Evolutionary conservation across 2,888 invertebrate genomes (phyloP).

Genomic region (Allolobophora icterica): DNA sequence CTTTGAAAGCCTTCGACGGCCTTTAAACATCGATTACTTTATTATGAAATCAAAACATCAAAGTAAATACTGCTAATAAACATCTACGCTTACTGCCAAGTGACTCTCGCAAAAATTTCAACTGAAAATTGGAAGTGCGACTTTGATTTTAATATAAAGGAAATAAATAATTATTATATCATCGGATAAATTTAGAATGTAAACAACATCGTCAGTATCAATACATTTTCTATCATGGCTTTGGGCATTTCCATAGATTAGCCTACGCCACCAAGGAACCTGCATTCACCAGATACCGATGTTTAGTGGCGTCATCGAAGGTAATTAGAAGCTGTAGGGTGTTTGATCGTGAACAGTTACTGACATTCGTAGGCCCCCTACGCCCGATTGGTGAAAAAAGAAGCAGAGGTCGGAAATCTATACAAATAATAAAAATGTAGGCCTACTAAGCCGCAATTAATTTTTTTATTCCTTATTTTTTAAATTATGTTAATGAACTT

Average conservation of each 20-base stretch:
- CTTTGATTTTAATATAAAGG: background rate
- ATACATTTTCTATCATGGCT: background rate
- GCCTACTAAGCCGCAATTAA: too few species aligned
- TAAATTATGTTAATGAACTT: too few species aligned
- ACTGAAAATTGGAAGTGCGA: background rate
- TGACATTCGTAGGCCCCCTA: too few species aligned
- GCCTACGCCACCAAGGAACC: background rate
- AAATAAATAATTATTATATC: background rate
- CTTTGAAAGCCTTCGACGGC: too few species aligned
- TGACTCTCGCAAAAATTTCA: background rate
- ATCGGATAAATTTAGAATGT: background rate
- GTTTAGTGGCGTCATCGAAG: background rate
- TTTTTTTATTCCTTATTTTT: too few species aligned
- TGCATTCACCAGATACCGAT: background rate
- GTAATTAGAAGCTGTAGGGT: too few species aligned
- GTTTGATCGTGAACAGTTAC: too few species aligned
- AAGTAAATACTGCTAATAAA: background rate
- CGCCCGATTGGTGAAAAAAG: too few species aligned
- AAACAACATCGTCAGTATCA: constrained; percentile 9
- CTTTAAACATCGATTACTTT: background rate
- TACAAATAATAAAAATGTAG: too few species aligned
- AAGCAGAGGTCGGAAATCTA: too few species aligned
- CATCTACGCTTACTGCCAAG: too few species aligned
- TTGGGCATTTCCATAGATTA: background rate
- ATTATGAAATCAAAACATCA: background rate